phyloP scores from a whole-genome alignment of 92 coral and sea anemone species.

The Actinernus sp. region DNA sequence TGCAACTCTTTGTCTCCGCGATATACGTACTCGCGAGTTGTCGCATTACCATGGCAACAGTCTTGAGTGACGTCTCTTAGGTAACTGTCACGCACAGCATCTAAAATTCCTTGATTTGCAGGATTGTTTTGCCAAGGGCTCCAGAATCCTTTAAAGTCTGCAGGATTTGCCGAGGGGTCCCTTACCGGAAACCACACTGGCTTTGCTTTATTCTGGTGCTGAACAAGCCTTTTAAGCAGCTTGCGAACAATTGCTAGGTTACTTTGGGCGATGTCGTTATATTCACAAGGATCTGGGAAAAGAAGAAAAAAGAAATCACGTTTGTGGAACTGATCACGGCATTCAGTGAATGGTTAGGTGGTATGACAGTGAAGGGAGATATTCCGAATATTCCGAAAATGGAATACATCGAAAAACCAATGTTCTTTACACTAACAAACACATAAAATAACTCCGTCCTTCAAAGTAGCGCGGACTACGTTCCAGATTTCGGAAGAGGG shows the following conservation, averaged over 20 bases:
- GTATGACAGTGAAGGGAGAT: no score
- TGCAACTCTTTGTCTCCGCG: conserved; percentile 25
- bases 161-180: conserved; percentile 73
- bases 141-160: conserved; percentile 71
- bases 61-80: not conserved
- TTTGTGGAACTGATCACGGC: no score
- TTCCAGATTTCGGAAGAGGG: no score
- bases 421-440: no score
- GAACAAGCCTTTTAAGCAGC: conserved; percentile 57
- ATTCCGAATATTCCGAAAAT: no score
- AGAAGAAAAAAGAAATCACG: no score
- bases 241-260: conserved; percentile 58
- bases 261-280: conserved; percentile 74
- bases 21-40: not conserved
- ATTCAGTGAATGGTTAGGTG: no score
- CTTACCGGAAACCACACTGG: conserved; percentile 88
- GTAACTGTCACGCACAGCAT: conserved; percentile 1
- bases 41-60: not conserved
- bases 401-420: no score
- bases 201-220: conserved; percentile 59
- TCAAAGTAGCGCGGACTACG: no score
- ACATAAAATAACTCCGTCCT: no score
- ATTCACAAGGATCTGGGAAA: conserved; percentile 92
- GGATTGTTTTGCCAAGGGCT: conserved; percentile 78
- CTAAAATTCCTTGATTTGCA: conserved; percentile 15